Conservation (phyloP, 2,113 vertebrate species). For the Peromyscus californicus region DNA sequence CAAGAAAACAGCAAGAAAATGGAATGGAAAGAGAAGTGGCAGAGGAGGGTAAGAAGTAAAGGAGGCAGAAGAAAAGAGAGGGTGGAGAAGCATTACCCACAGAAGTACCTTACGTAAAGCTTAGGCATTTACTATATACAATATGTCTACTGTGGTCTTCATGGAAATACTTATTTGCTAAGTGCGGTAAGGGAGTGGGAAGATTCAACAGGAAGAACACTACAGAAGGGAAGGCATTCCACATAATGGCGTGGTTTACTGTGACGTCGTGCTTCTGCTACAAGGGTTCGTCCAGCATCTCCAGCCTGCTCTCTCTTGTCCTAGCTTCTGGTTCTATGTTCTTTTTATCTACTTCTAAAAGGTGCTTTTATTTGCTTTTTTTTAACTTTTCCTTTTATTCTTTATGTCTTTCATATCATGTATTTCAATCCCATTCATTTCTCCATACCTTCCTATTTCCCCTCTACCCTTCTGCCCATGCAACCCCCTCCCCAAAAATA, state of each 20-base stretch:
- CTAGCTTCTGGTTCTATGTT: not conserved
- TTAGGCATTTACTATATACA: not conserved
- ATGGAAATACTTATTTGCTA: not conserved
- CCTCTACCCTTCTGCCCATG: too few relatives aligned
- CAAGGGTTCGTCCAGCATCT: not conserved
- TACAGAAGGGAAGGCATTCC: not conserved
- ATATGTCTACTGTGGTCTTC: too few relatives aligned
- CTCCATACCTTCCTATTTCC: too few relatives aligned
- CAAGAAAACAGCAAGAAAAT: not conserved
- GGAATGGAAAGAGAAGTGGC: too few relatives aligned
- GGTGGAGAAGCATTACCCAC: not conserved
- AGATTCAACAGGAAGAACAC: not conserved
- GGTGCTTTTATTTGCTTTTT: not conserved
- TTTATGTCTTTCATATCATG: too few relatives aligned
- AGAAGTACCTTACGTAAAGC: not conserved
- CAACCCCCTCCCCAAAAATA: too few relatives aligned
- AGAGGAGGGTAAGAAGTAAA: not conserved
- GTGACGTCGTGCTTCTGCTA: not conserved
- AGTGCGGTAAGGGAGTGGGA: not conserved
- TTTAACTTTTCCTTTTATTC: too few relatives aligned
- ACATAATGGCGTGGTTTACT: not conserved
- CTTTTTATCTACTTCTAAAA: not conserved
- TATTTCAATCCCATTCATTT: too few relatives aligned
- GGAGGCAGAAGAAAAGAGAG: not conserved
- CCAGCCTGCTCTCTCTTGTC: not conserved